A percentile compares a stretch with the other conserved stretches of the same genome.
These are phyloP conservation scores for Eubasilissa regina DNA, from an alignment of 1,140 invertebrate species.

Conservation along the genomic window DNA sequence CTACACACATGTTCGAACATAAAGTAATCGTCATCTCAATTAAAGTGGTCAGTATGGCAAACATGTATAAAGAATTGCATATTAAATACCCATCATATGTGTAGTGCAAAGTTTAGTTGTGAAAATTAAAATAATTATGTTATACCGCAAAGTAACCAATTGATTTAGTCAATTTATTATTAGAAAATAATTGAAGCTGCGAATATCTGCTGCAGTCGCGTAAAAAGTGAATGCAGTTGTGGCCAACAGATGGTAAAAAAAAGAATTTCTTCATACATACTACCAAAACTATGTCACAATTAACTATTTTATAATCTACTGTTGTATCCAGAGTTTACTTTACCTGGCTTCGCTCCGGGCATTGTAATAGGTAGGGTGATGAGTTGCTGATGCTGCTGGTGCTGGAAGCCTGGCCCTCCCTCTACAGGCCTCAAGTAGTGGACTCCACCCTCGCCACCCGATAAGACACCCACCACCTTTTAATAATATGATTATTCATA, in stretches of 20 bases:
- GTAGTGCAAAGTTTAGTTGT: too few relatives aligned
- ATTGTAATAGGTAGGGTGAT: slow-evolving; percentile 84
- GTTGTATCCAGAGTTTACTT: slow-evolving; percentile 62
- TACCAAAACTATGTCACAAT: background rate
- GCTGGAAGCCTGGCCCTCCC: slow-evolving; percentile 69
- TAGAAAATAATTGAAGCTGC: too few relatives aligned
- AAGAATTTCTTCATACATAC: background rate
- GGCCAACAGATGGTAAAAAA: background rate
- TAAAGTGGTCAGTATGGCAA: too few relatives aligned
- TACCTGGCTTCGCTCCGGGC: slow-evolving; percentile 81
- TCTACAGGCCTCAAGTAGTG: slow-evolving; percentile 83
- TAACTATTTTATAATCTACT: background rate
- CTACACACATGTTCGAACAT: too few relatives aligned
- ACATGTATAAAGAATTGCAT: too few relatives aligned
- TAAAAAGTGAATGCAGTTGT: too few relatives aligned
- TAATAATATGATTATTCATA: background rate
- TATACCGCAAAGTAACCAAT: too few relatives aligned
- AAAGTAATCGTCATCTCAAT: too few relatives aligned
- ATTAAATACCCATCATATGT: too few relatives aligned
- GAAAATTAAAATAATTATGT: too few relatives aligned
- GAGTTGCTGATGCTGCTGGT: slow-evolving; percentile 72
- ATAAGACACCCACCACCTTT: slow-evolving; percentile 73
- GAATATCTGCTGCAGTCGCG: too few relatives aligned
- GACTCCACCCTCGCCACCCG: slow-evolving; percentile 80
- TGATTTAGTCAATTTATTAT: too few relatives aligned